phyloP scores from a whole-genome alignment of 2,113 vertebrate species.

The Todiramphus chloris region DNA sequence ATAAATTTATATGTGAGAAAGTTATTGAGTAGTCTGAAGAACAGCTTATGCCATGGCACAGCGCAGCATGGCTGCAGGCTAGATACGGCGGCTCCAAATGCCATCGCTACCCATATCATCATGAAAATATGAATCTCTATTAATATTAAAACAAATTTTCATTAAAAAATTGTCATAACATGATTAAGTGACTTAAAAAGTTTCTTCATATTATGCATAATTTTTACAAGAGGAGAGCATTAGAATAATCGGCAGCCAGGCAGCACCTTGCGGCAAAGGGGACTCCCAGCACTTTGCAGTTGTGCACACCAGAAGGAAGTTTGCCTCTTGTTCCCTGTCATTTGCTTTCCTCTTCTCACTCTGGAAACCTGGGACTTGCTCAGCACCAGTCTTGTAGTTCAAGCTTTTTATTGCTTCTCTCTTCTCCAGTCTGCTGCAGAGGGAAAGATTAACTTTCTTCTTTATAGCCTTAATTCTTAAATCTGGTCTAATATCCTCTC shows the following conservation, averaged over 20 bases:
- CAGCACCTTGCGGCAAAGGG: background rate
- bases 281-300: background rate
- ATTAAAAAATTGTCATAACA: slow-evolving; percentile 69
- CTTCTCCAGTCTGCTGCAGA: slow-evolving; percentile 3
- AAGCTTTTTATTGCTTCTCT: background rate
- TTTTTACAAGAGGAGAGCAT: slow-evolving; percentile 57
- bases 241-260: slow-evolving; percentile 35
- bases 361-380: background rate
- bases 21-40: slow-evolving; percentile 66
- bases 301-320: background rate
- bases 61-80: slow-evolving; percentile 54
- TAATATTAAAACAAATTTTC: slow-evolving; percentile 74
- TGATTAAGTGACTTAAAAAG: slow-evolving; percentile 72
- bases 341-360: background rate
- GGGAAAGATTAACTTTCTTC: slow-evolving; percentile 54
- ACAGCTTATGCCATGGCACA: slow-evolving; percentile 47
- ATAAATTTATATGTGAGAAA: slow-evolving; percentile 68
- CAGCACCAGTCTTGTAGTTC: background rate
- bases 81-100: slow-evolving; percentile 55
- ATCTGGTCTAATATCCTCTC: slow-evolving; percentile 61
- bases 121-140: slow-evolving; percentile 65
- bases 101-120: slow-evolving; percentile 45
- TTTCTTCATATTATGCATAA: slow-evolving; percentile 68
- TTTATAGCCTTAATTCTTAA: slow-evolving; percentile 58
- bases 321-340: background rate